Evolutionary conservation across 2,888 invertebrate species (phyloP), one percentile per base, ranked within the genome.

Genomic region (Acanthococcus lagerstroemiae): DNA sequence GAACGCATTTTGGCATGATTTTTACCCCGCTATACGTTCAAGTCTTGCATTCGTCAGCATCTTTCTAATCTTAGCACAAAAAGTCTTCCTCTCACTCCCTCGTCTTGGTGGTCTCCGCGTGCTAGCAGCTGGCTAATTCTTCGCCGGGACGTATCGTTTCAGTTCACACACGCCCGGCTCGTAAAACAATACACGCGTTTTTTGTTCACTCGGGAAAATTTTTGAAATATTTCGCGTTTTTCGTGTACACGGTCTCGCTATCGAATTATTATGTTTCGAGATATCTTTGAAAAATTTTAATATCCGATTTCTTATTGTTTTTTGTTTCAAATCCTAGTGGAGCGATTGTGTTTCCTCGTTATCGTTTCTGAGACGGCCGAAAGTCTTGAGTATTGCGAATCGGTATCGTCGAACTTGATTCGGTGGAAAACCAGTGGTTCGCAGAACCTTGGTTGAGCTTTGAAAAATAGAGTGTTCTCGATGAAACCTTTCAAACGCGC

Each of bases 21-120:
- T n/a, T n/a, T n/a, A n/a, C n/a, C n/a, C n/a, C n/a, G n/a, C n/a
- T n/a, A n/a, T n/a, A n/a, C n/a, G n/a, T n/a, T n/a, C n/a, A n/a
- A n/a, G n/a, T n/a, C n/a, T n/a, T n/a, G n/a, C 45, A 60, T 60
- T 46, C 48, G 45, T 60, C 60, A 60, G 60, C 48, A 60, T 60
- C 60, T 60, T 48, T 45, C 60, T 60, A 60, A 60, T 60, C 48
- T 60, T 60, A 48, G 60, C 46, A 25, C 26, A 60, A 19, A 27
- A n/a, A n/a, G 25, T 19, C 6, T 45, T 24, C 6, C 45, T 17
- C n/a, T 44, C 46, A 4, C 24, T 27, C 3, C 46, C 15, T 4
- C 4, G 15, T 15, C 46, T 45, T 45, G 46, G 15, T 19, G 17
- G 4, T 7, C 46, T 5, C 19, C 46, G 17, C 46, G 46, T 4